Base-by-base conservation (phyloP, 2,113 vertebrate species). In the Perca flavescens region DNA sequence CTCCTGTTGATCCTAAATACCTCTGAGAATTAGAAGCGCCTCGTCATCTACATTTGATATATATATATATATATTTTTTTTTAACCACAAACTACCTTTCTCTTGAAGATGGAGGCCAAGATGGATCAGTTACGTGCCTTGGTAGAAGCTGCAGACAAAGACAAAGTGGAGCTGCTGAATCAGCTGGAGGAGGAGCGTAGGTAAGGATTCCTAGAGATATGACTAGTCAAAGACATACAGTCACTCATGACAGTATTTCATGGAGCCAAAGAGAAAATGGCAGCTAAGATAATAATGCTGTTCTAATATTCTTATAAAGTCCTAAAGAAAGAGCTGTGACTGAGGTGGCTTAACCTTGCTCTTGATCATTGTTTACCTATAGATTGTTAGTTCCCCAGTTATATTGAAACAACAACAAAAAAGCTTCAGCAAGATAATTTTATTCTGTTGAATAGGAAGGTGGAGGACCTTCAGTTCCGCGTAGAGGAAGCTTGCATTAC, bases 401-500 rank as follows among this genome's bases (percentile, higher is more conserved):
- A 40, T 19, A n/a, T 25, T 71, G 25, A 70, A 64, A 58, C 13
- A 46, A 68, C n/a, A 43, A 69, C 22, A 36, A 22, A 47, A 31
- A 43, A 46, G 4, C 19, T 56, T 10, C 5, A 28, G 2, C 6
- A 57, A 58, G 17, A 52, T 19, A 13, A 15, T 57, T n/a, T 77
- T 82, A 54, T 95, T 49, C 69, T 77, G 68, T 92, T 74, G 43
- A 90, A 93, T 88, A 99, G 99, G 95, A 99, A 96, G 83, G 98
- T 99, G 90, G 99, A 99, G 89, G 99, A 99, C 86, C 97, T 99
- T 91, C 98, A 99, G 91, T 99, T 99, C 93, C 97, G 97, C 16
- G 97, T 99, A 60, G 99, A 99, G 77, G 98, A 99, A 94, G 98
- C 99, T 80, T 99, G 97, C 47, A 99, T 99, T 88, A 99, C 98